A percentile compares a stretch with the other conserved stretches of the same genome.
Evolutionary conservation across 2,797 vertebrate species (phyloP).

Genomic region (Gymnopithys bicolor): DNA sequence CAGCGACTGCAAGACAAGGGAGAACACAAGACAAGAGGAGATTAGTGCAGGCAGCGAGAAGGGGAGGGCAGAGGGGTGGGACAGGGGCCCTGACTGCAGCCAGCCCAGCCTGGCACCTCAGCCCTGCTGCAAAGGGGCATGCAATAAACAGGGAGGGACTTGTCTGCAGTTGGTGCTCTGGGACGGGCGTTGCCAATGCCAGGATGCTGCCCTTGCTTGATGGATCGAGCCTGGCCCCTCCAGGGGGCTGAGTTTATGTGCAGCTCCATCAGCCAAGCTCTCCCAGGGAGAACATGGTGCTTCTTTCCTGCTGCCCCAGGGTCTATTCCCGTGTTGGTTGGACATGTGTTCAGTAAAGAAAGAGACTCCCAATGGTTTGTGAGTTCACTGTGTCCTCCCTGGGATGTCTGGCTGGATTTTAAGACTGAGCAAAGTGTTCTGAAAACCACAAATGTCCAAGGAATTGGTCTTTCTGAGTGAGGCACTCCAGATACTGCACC

Average conservation of each 20-base stretch:
- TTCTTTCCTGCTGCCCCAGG: not conserved
- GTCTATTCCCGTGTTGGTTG: not conserved
- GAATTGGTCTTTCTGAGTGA: not conserved
- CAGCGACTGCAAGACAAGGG: conserved; percentile 95
- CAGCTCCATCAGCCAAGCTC: not conserved
- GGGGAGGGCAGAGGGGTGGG: conserved; percentile 33
- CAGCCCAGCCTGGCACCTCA: conserved; percentile 14
- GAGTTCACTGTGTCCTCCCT: not conserved
- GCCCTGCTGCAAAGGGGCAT: not conserved
- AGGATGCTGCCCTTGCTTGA: not conserved
- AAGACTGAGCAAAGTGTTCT: not conserved
- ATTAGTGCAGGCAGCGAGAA: conserved; percentile 75
- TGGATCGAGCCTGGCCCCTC: not conserved
- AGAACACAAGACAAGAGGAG: conserved; percentile 77
- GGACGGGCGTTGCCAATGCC: not conserved
- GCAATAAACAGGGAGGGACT: not conserved
- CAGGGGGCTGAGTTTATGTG: not conserved
- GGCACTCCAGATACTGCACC: not conserved
- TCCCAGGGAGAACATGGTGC: not conserved
- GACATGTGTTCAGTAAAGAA: not conserved
- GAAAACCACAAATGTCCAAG: not conserved
- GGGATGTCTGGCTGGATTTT: not conserved
- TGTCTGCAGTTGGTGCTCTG: not conserved
- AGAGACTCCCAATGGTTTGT: not conserved
- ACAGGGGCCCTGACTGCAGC: not conserved